A percentile compares a stretch with the other conserved stretches of the same genome.
Conservation (phyloP, 1,140 invertebrate species). For the Telenomus remus region DNA sequence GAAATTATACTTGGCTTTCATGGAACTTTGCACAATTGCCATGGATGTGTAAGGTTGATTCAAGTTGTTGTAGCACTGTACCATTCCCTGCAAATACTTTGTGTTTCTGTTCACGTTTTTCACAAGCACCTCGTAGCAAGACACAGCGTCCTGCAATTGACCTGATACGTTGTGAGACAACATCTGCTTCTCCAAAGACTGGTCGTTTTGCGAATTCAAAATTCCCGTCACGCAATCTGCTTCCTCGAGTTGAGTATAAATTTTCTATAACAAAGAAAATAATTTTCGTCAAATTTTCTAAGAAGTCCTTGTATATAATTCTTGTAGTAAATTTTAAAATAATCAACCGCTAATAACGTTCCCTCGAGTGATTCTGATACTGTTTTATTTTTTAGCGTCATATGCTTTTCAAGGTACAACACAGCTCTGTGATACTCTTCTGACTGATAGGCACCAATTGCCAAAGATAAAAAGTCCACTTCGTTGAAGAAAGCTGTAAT, state of each 20-base stretch:
- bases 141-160: conserved; percentile 80
- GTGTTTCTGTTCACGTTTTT: conserved; percentile 76
- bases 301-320: no score
- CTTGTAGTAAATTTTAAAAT: no score
- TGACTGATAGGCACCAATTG: conserved; percentile 82
- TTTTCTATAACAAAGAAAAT: conserved; percentile 78
- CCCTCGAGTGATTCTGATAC: conserved; percentile 78
- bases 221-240: conserved; percentile 85
- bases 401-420: conserved; percentile 84
- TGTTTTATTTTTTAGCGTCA: conserved; percentile 77
- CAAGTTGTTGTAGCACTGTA: conserved; percentile 84
- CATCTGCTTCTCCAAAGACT: conserved; percentile 81
- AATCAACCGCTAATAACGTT: conserved; percentile 65
- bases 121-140: conserved; percentile 84
- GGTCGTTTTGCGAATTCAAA: conserved; percentile 78
- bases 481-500: conserved; percentile 75
- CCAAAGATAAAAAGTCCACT: conserved; percentile 81
- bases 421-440: conserved; percentile 84
- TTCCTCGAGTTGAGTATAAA: conserved; percentile 85
- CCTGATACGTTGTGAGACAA: conserved; percentile 84
- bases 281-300: no score
- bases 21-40: conserved; percentile 79
- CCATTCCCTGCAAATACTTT: conserved; percentile 79
- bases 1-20: conserved; percentile 71
- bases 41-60: conserved; percentile 87